Base-by-base conservation (phyloP, 2,797 vertebrate species). In the Molothrus aeneus region DNA sequence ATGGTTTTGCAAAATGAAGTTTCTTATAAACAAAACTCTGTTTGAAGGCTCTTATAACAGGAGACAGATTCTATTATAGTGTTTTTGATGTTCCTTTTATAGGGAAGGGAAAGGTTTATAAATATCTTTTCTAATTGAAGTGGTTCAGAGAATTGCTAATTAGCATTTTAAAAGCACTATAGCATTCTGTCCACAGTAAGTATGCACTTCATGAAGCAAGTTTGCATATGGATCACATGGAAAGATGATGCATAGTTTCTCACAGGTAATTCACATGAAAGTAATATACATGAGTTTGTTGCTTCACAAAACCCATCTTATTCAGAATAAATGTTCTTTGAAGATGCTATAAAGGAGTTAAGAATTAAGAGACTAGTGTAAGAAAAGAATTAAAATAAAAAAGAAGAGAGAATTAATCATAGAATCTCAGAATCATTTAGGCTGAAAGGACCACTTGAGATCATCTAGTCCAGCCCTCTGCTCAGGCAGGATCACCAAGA, bases 71-170 rank as follows among this genome's bases (percentile, higher is more conserved):
- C 60, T 69, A 92, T 93, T 93, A 95, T 29, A 14, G 57, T 85
- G 86, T 4, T 92, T 96, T 96, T 96, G 91, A 96, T 94, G 94
- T 94, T 96, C 42, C 71, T 93, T 90, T 82, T 92, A 64, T 81
- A 86, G 83, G 88, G 83, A 90, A 95, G 85, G 48, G 56, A 91
- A 92, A 86, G 64, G 56, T 94, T 90, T 96, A 82, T 87, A 95
- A 96, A 92, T 96, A 90, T 43, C 42, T 88, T 80, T 68, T 95
- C 21, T 93, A 93, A 92, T 95, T 97, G 90, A 95, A 97, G 90
- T 95, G 94, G 82, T 94, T 96, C 38, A 90, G 91, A 77, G 70
- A 93, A 92, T 86, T 92, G 43, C 94, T 90, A 93, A 93, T 97
- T 95, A 93, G 38, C 85, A 90, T 90, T 90, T 91, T 91, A 92